A percentile compares a stretch with the other conserved stretches of the same genome.
Evolutionary conservation across 2,113 vertebrate species (phyloP).

Genomic region (Hiodon tergisus): DNA sequence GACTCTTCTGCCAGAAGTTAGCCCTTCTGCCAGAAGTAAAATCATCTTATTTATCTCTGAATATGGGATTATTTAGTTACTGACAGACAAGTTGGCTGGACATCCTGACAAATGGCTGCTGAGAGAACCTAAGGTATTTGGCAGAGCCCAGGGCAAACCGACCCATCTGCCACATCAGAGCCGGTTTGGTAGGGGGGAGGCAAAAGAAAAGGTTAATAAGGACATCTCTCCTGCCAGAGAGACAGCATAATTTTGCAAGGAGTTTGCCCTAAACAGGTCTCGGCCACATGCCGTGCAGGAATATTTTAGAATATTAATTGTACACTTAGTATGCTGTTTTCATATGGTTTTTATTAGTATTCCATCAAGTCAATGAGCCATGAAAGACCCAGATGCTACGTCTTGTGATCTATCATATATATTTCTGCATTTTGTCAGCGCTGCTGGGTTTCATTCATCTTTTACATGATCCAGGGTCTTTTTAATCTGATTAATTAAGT

Average conservation of each 20-base stretch:
- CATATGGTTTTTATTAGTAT: conserved; percentile 66
- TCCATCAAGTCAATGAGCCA: conserved; percentile 59
- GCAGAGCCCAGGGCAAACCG: conserved; percentile 18
- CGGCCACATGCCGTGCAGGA: conserved; percentile 46
- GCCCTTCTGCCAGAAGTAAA: not conserved
- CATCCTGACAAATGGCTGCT: conserved; percentile 10
- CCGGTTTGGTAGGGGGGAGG: conserved; percentile 11
- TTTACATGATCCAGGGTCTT: conserved; percentile 30
- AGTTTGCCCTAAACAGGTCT: conserved; percentile 41
- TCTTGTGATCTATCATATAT: conserved; percentile 38
- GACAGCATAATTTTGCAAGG: conserved; percentile 40
- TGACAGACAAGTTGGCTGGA: conserved; percentile 19
- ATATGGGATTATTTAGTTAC: conserved; percentile 18
- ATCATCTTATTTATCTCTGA: conserved; percentile 14
- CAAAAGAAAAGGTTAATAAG: conserved; percentile 56
- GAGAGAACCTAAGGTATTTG: not conserved
- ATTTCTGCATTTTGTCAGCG: not conserved
- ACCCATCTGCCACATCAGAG: conserved; percentile 19
- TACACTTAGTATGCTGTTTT: conserved; percentile 59
- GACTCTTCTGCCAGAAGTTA: not conserved
- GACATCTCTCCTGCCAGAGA: conserved; percentile 40
- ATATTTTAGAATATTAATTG: conserved; percentile 64
- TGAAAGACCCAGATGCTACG: conserved; percentile 56
- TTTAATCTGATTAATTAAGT: conserved; percentile 44
- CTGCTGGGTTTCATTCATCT: not conserved